Conservation (phyloP, 1,140 invertebrate genomes). For the Hyles euphorbiae region DNA sequence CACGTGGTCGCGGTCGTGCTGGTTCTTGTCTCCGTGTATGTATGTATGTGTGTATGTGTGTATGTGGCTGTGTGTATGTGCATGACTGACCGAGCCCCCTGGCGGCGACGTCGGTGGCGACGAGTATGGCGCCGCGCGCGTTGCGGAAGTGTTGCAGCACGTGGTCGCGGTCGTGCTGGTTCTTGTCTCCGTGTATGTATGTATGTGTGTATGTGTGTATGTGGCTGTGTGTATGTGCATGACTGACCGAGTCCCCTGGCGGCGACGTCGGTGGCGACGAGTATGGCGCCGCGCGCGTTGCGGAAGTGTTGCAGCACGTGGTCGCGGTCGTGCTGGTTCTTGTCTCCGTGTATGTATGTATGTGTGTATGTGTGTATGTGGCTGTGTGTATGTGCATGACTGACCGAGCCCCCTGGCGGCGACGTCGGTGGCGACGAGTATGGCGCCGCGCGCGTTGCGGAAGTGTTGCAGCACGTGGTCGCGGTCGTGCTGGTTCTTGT, state of each 20-base stretch:
- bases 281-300: slow-evolving; percentile 87
- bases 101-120: slow-evolving; percentile 49
- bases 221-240: neutral
- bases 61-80: neutral
- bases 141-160: slow-evolving; percentile 88
- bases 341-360: slow-evolving; percentile 99
- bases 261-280: slow-evolving; percentile 99
- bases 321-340: slow-evolving; percentile 97
- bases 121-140: slow-evolving; percentile 90
- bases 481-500: slow-evolving; percentile 97
- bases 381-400: slow-evolving; percentile 43
- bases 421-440: slow-evolving; percentile 98
- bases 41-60: neutral
- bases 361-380: slow-evolving; percentile 12
- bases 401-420: slow-evolving; percentile 98
- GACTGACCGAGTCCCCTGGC: slow-evolving; percentile 96
- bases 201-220: slow-evolving; percentile 15
- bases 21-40: too few relatives aligned
- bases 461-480: slow-evolving; percentile 93
- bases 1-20: slow-evolving; percentile 97
- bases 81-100: neutral
- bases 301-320: slow-evolving; percentile 91
- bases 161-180: slow-evolving; percentile 97
- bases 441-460: slow-evolving; percentile 86
- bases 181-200: too few relatives aligned